These are phyloP conservation scores for Dynastes grantii DNA, from an alignment of 2,888 invertebrate species.

Conservation along the genomic window DNA sequence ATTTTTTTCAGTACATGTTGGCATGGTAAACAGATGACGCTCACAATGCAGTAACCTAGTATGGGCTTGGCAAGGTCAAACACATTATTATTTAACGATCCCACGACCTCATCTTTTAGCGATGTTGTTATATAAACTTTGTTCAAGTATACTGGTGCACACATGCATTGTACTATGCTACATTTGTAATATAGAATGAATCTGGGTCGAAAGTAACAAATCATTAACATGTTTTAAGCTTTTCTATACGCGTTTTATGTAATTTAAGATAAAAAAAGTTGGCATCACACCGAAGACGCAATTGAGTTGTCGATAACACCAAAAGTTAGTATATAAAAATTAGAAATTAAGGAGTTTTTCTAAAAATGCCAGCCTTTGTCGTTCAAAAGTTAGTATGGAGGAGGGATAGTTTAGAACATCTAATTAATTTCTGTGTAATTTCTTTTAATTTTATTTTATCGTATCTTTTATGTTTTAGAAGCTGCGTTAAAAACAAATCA, in stretches of 20 bases:
- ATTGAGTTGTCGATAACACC: no score
- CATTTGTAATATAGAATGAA: background rate
- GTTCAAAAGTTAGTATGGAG: no score
- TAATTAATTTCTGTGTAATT: background rate
- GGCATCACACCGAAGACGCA: no score
- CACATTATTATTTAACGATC: slow-evolving; percentile 34
- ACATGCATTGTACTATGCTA: background rate
- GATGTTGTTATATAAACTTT: slow-evolving; percentile 12
- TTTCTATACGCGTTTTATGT: background rate
- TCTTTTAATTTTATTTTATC: no score
- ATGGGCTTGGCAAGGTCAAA: slow-evolving; percentile 34
- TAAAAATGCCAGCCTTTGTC: no score
- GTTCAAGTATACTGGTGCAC: slow-evolving; percentile 5
- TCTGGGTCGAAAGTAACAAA: slow-evolving; percentile 1
- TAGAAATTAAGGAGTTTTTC: no score
- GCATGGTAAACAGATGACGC: slow-evolving; percentile 16
- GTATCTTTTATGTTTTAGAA: no score
- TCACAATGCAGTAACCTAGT: slow-evolving; percentile 25
- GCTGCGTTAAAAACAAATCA: no score
- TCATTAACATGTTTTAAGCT: background rate
- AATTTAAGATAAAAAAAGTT: no score
- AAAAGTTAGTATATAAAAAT: no score
- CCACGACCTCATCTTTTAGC: slow-evolving; percentile 34
- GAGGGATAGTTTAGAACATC: background rate
- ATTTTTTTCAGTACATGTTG: no score